Conservation (phyloP, 1,140 invertebrate species). For the Belonocnema kinseyi region DNA sequence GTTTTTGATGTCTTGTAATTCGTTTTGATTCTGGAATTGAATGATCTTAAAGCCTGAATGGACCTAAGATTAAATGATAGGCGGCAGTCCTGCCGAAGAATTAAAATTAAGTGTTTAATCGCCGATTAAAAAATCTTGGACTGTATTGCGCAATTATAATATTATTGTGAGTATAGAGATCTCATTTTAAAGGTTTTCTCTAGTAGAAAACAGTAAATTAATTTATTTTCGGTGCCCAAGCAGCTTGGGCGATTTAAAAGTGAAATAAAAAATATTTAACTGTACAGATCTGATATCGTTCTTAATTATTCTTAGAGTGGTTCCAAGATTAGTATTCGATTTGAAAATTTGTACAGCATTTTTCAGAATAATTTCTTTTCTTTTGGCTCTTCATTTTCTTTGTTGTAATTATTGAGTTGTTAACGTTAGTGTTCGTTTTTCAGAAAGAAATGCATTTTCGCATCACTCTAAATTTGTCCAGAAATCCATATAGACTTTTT, state of each 20-base stretch:
- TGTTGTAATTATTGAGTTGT: background rate
- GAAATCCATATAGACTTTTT: background rate
- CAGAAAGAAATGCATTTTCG: background rate
- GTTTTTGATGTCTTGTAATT: no score
- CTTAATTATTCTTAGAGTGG: background rate
- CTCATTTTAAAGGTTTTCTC: conserved; percentile 20
- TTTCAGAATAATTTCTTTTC: background rate
- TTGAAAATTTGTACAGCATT: background rate
- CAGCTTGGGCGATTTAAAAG: conserved; percentile 37
- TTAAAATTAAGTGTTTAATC: conserved; percentile 31
- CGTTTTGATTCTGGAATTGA: no score
- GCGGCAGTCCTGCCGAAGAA: background rate
- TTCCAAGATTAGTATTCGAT: background rate
- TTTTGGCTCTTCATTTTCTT: background rate
- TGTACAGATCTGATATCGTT: conserved; percentile 42
- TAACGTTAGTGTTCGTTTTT: background rate
- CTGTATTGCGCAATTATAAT: conserved; percentile 26
- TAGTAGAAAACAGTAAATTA: conserved; percentile 6
- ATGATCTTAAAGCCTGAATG: no score
- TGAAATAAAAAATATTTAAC: conserved; percentile 52
- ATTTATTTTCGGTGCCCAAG: conserved; percentile 13
- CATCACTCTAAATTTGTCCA: background rate
- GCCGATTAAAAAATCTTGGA: conserved; percentile 7
- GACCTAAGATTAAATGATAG: background rate
- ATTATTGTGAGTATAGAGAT: conserved; percentile 4